Conservation (phyloP, 2,797 vertebrate genomes). For the Astyanax mexicanus region DNA sequence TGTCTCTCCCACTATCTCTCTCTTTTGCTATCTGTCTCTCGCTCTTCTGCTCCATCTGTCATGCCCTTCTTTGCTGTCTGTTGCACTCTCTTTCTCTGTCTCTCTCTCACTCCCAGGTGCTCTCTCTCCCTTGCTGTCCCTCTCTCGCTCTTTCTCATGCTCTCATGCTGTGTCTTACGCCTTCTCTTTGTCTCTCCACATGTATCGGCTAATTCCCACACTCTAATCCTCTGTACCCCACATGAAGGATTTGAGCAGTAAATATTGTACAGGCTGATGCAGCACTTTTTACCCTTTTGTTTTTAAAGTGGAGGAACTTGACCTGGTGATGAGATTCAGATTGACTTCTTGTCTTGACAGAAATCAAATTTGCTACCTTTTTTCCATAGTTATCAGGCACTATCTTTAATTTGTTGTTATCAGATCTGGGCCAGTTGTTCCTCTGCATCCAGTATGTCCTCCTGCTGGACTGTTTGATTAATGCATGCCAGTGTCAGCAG, state of each 20-base stretch:
- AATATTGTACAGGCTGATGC: neutral
- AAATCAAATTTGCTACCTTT: neutral
- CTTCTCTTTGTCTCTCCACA: neutral
- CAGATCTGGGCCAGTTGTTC: neutral
- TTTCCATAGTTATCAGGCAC: neutral
- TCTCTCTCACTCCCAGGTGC: neutral
- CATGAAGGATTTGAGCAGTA: neutral
- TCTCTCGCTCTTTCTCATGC: too few relatives aligned
- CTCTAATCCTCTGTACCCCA: too few relatives aligned
- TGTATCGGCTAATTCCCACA: too few relatives aligned
- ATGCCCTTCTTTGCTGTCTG: neutral
- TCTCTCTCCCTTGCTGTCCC: too few relatives aligned
- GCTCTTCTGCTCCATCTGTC: too few relatives aligned
- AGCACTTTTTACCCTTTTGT: neutral
- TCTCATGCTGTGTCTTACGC: neutral
- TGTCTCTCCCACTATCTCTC: too few relatives aligned
- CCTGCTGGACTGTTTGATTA: too few relatives aligned
- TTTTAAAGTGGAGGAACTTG: neutral
- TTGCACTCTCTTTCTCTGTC: neutral
- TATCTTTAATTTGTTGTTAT: constrained; percentile 27
- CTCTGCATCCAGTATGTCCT: constrained; percentile 22
- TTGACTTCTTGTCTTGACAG: neutral
- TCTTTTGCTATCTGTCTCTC: neutral
- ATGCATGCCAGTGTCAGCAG: too few relatives aligned
- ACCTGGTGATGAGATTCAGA: neutral